Evolutionary conservation across 1,140 invertebrate genomes (phyloP).

Genomic region (Lordiphosa clarofinis): DNA sequence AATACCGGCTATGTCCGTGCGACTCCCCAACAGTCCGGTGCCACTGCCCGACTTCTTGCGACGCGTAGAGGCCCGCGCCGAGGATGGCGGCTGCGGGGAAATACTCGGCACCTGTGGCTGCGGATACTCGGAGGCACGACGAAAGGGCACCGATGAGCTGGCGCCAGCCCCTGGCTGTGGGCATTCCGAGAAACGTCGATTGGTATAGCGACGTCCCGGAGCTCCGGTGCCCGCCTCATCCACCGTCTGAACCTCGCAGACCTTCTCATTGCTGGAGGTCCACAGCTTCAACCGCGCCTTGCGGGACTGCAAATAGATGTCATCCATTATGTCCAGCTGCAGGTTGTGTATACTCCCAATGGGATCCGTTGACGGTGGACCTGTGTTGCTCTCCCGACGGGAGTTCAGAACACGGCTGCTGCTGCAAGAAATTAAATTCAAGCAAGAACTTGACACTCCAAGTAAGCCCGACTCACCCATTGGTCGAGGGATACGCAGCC

Average conservation of each 20-base stretch:
- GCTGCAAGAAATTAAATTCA: slow-evolving; percentile 30
- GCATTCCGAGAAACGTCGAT: slow-evolving; percentile 87
- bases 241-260: slow-evolving; percentile 89
- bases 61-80: slow-evolving; percentile 53
- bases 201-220: slow-evolving; percentile 82
- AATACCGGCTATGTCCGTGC: slow-evolving; percentile 86
- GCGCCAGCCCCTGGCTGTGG: slow-evolving; percentile 72
- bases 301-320: slow-evolving; percentile 87
- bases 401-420: slow-evolving; percentile 67
- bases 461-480: slow-evolving; percentile 41
- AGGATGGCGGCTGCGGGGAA: slow-evolving; percentile 76
- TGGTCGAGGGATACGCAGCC: slow-evolving; percentile 86
- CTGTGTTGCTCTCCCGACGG: slow-evolving; percentile 78
- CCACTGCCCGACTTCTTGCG: slow-evolving; percentile 79
- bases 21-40: slow-evolving; percentile 85
- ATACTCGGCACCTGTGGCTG: slow-evolving; percentile 61
- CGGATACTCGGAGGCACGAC: slow-evolving; percentile 86
- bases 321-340: slow-evolving; percentile 92
- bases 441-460: too few species aligned
- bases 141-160: slow-evolving; percentile 80
- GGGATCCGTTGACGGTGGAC: slow-evolving; percentile 85
- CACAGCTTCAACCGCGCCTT: slow-evolving; percentile 89
- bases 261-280: slow-evolving; percentile 88
- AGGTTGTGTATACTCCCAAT: slow-evolving; percentile 89
- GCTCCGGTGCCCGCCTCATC: slow-evolving; percentile 83